phyloP scores from a whole-genome alignment of 2,888 invertebrate species.

The Acleris emargana region DNA sequence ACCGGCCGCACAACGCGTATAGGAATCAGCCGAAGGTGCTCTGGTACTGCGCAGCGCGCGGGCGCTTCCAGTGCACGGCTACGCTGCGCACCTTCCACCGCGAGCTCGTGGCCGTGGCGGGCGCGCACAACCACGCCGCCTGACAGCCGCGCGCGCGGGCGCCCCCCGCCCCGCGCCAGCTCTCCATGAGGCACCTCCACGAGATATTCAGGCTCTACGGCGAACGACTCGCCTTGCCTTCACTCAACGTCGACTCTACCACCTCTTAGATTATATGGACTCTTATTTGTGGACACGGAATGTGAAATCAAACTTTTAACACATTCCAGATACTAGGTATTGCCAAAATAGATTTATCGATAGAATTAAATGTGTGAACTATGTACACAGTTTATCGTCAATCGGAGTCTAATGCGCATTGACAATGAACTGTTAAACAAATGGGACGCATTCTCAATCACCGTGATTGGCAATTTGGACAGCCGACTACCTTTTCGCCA shows the following conservation, averaged over 20 bases:
- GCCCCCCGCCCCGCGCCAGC: conserved; percentile 40
- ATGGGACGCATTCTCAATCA: too few species aligned
- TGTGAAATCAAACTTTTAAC: too few species aligned
- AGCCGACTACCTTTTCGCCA: too few species aligned
- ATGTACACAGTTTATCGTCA: too few species aligned
- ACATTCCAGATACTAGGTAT: too few species aligned
- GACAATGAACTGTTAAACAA: too few species aligned
- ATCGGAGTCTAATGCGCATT: too few species aligned
- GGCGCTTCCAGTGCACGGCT: conserved; percentile 65
- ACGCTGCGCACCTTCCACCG: conserved; percentile 64
- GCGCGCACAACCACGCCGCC: conserved; percentile 65
- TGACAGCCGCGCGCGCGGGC: conserved; percentile 52
- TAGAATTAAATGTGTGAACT: too few species aligned
- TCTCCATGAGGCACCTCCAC: conserved; percentile 46
- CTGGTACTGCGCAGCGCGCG: conserved; percentile 74
- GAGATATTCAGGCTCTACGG: conserved; percentile 56
- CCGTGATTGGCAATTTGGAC: too few species aligned
- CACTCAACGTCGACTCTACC: conserved; percentile 17
- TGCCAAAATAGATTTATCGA: too few species aligned
- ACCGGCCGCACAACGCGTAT: conserved; percentile 75
- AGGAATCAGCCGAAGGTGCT: conserved; percentile 69
- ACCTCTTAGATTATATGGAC: conserved; percentile 3
- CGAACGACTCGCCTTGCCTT: conserved; percentile 49
- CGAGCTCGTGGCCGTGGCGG: conserved; percentile 62
- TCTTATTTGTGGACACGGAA: too few species aligned